Evolutionary conservation across 2,888 invertebrate species (phyloP), one percentile per base, ranked within the genome.

Genomic region (Drosophila setosimentum): DNA sequence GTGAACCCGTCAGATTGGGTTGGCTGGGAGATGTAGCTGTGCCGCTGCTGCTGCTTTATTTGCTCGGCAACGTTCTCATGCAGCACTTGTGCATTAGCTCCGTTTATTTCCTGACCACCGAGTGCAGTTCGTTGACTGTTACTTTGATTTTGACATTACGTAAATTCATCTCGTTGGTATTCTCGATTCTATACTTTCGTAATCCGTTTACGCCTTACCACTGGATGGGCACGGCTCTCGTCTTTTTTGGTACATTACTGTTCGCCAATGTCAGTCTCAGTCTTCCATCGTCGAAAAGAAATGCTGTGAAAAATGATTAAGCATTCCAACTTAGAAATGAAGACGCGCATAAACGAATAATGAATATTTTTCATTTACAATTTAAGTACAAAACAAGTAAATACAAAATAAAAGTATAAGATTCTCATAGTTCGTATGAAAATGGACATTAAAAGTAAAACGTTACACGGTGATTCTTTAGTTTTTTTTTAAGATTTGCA

Each of bases 51-150:
- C 24, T 87, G 1, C 1, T 90, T 1, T 97, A 95, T 93, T 93
- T 99, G 42, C 91, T 96, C 37, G 95, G 96, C 13, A 98, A 98
- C 92, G 95, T 97, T 1, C 83, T 97, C 1, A 97, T 98, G 10
- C 98, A 99, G 95, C 98, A 95, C 94, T 74, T 98, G 74, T 99
- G 99, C 92, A 99, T 99, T 73, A 96, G 97, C 91, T 97, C 97
- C 6, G 99, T 99, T 0, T 99, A 98, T 90, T 95, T 96, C 48
- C 94, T 99, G 90, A 98, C 98, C 0, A 97, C 99, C 0, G 98
- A 98, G 92, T 98, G 98, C 91, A 95, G 97, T 0, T 98, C 99
- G 0, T 93, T 99, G 55, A 98, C 98, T 0, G 98, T 99, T 0
- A 99, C 99, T 0, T 94, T 99, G 80, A 98, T 99, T 0, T 96